A percentile compares a stretch with the other conserved stretches of the same genome.
Evolutionary conservation across 37 sponge, comb jelly and placozoan genomes (phyloP).

Genomic region (Cliona cf. orientalis): DNA sequence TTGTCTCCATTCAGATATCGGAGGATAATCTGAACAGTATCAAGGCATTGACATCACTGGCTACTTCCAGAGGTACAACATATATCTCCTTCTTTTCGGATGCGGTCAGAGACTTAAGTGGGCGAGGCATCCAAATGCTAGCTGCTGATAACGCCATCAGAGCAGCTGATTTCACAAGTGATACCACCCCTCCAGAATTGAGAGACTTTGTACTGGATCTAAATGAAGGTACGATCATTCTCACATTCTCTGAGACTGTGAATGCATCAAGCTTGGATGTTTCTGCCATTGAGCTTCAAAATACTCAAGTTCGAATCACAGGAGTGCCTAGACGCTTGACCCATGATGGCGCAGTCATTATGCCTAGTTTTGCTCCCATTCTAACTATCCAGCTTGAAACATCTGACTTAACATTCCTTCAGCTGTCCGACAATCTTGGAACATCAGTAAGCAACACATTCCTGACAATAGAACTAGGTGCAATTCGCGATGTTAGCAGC

Average conservation of each 20-base stretch:
- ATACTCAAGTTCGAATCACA: not conserved
- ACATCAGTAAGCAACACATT: slow-evolving; percentile 69
- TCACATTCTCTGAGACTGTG: slow-evolving; percentile 89
- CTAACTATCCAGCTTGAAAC: slow-evolving; percentile 46
- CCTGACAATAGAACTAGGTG: slow-evolving; percentile 51
- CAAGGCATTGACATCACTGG: slow-evolving; percentile 65
- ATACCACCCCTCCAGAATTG: slow-evolving; percentile 60
- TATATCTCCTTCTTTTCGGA: slow-evolving; percentile 53
- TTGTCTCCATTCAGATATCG: slow-evolving; percentile 55
- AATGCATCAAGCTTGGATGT: slow-evolving; percentile 66
- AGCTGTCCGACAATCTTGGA: slow-evolving; percentile 34
- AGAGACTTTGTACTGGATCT: slow-evolving; percentile 62
- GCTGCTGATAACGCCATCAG: slow-evolving; percentile 45
- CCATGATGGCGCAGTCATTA: slow-evolving; percentile 15
- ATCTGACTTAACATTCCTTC: slow-evolving; percentile 62
- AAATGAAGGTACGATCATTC: slow-evolving; percentile 64
- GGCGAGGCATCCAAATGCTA: slow-evolving; percentile 44
- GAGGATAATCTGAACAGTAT: slow-evolving; percentile 59
- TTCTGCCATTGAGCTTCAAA: slow-evolving; percentile 49
- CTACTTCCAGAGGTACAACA: slow-evolving; percentile 49
- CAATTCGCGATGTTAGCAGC: slow-evolving; percentile 60
- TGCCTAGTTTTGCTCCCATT: slow-evolving; percentile 47
- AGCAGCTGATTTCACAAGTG: slow-evolving; percentile 46
- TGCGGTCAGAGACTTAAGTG: slow-evolving; percentile 71
- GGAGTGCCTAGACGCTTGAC: slow-evolving; percentile 6